phyloP scores from a whole-genome alignment of 2,797 vertebrate species.

The Pyrocephalus nanus region DNA sequence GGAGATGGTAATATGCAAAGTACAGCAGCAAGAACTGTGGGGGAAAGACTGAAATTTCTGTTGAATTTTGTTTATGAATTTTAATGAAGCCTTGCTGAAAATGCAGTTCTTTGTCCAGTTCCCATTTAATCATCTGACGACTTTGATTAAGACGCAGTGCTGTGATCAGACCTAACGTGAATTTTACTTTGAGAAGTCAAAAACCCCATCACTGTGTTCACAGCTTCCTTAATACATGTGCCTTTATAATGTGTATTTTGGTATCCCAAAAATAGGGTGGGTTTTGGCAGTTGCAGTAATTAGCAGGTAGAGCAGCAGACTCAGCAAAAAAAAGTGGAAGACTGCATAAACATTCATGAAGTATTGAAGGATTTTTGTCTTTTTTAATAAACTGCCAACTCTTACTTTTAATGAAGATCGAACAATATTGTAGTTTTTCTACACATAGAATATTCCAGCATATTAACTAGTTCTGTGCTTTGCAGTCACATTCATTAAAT shows the following conservation, averaged over 20 bases:
- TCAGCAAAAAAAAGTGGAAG: conserved; percentile 22
- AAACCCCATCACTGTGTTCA: neutral
- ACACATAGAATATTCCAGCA: neutral
- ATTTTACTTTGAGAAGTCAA: neutral
- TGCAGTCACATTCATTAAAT: neutral
- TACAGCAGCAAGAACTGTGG: neutral
- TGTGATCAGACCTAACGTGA: neutral
- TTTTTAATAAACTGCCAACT: neutral
- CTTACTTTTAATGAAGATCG: neutral
- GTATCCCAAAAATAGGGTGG: neutral
- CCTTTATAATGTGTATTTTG: neutral
- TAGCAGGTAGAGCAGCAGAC: neutral
- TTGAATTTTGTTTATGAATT: neutral
- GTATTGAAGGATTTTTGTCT: neutral
- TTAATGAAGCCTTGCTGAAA: neutral
- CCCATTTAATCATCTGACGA: neutral
- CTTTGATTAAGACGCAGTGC: neutral
- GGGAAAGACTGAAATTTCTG: neutral
- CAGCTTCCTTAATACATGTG: neutral
- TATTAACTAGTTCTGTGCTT: neutral
- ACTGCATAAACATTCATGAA: conserved; percentile 8
- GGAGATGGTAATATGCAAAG: neutral
- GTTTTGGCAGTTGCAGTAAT: conserved; percentile 17
- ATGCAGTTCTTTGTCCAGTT: neutral
- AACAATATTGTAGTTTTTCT: neutral